Percentiles rank a stretch among this genome's conserved stretches.
Conservation (phyloP, 1,140 invertebrate genomes). For the Drosophila sturtevanti region DNA sequence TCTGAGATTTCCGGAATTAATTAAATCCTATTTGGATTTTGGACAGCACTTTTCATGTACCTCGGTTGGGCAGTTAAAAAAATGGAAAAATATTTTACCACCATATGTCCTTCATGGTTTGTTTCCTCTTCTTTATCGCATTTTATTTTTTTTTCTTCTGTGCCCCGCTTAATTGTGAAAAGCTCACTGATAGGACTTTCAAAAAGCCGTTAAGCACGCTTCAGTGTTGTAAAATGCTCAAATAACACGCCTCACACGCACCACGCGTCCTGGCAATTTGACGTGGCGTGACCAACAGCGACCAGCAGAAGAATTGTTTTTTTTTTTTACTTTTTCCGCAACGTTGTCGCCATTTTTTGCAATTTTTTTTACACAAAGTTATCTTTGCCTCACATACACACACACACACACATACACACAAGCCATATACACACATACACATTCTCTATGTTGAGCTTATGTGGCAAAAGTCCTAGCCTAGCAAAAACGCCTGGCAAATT, state of each 20-base stretch:
- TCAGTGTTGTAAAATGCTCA: slow-evolving; percentile 70
- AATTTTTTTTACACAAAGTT: slow-evolving; percentile 47
- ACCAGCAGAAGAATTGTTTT: slow-evolving; percentile 30
- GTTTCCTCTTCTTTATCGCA: background rate
- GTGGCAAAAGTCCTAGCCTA: slow-evolving; percentile 60
- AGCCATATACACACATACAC: slow-evolving; percentile 7
- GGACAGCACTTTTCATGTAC: background rate
- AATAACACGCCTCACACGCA: slow-evolving; percentile 62
- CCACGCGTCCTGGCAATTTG: slow-evolving; percentile 70
- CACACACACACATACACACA: slow-evolving; percentile 15
- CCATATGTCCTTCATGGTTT: slow-evolving; percentile 1
- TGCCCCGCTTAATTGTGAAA: slow-evolving; percentile 25
- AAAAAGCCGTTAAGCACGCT: slow-evolving; percentile 73
- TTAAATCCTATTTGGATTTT: background rate
- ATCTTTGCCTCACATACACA: slow-evolving; percentile 40
- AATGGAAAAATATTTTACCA: slow-evolving; percentile 1
- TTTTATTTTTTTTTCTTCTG: slow-evolving; percentile 7
- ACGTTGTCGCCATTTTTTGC: slow-evolving; percentile 48
- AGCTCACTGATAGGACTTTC: slow-evolving; percentile 57
- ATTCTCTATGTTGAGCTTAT: slow-evolving; percentile 38
- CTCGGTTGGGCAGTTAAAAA: background rate
- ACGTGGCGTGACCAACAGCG: slow-evolving; percentile 63
- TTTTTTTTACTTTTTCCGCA: slow-evolving; percentile 20
- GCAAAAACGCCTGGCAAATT: slow-evolving; percentile 58
- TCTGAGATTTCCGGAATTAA: background rate